Evolutionary conservation across 2,888 invertebrate species (phyloP), one percentile per base, ranked within the genome.

Genomic region (Halictus ligatus): DNA sequence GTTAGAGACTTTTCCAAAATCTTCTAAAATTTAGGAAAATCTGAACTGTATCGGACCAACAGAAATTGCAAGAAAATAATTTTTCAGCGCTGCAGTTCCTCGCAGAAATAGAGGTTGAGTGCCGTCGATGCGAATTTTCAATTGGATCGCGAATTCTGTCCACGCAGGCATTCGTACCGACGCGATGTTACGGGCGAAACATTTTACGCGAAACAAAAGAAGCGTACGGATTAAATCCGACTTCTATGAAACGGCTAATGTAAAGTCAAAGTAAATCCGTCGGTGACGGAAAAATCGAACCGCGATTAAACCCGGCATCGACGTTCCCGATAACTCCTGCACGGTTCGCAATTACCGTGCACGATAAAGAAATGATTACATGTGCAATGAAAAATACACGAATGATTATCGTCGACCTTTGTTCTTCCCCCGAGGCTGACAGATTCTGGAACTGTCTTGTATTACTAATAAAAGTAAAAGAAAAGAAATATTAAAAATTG

Each of bases 301-400:
- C 64, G 76, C 40, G 46, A 64, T 76, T 46, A 46, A 64, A 64
- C 25, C 64, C 76, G 25, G 18, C 43, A 60, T 76, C 25, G 76
- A 64, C 64, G 40, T 8, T 25, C 43, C 43, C 48, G 43, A 76
- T 76, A 60, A 76, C 46, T 76, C 25, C 60, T 12, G 25, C 13
- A 6, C 25, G 25, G 25, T 60, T 60, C 25, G n/a, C 5, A 60
- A 60, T 60, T 25, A 13, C 25, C 10, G 25, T 60, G 60, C 13
- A 25, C 60, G 25, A 25, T 13, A 13, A 60, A 60, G 60, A 60
- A 60, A 60, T 25, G n/a, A 60, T 25, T 60, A 13, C 25, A 1
- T 13, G 25, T 25, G 25, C 60, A 60, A 8, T 21, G 50, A 54
- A 54, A 54, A 21, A 2, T 8, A 54, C 50, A 50, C 50, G 21